Evolutionary conservation across 2,797 vertebrate species (phyloP).

Genomic region (Kryptolebias ocellatus): DNA sequence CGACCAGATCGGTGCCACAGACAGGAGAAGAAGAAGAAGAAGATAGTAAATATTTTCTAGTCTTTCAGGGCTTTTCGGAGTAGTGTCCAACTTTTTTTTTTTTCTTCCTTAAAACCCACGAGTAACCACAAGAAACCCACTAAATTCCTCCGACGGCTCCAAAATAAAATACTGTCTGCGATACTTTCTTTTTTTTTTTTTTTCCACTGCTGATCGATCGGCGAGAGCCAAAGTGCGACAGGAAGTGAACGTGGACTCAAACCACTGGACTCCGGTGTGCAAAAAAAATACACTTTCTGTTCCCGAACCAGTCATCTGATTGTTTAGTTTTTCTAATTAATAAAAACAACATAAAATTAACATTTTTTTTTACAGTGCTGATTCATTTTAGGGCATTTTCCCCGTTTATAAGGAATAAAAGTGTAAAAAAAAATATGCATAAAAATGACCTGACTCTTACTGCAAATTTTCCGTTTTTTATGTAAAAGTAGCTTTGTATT

Average conservation of each 20-base stretch:
- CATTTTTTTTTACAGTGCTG: conserved; percentile 6
- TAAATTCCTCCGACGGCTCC: neutral
- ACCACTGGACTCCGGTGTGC: conserved; percentile 7
- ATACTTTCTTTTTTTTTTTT: neutral
- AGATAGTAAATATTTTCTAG: conserved; percentile 37
- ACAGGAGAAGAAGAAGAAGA: conserved; percentile 39
- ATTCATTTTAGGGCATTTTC: neutral
- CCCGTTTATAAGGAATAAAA: conserved; percentile 27
- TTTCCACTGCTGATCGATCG: conserved; percentile 9
- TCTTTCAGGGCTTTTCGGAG: conserved; percentile 18
- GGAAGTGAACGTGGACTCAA: conserved; percentile 11
- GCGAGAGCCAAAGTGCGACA: conserved; percentile 6
- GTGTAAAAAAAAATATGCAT: conserved; percentile 83
- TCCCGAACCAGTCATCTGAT: neutral
- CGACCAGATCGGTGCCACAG: conserved; percentile 68
- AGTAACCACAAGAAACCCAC: conserved; percentile 12
- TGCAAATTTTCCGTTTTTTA: conserved; percentile 47
- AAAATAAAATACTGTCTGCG: conserved; percentile 17
- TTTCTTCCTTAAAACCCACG: neutral
- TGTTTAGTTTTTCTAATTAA: conserved; percentile 1
- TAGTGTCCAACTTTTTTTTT: neutral
- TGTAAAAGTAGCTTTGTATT: conserved; percentile 12
- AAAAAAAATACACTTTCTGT: conserved; percentile 5
- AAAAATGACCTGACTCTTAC: conserved; percentile 66
- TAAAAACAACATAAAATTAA: neutral